These are phyloP conservation scores for Allobates femoralis DNA, from an alignment of 2,797 vertebrate genomes.

Conservation along the genomic window DNA sequence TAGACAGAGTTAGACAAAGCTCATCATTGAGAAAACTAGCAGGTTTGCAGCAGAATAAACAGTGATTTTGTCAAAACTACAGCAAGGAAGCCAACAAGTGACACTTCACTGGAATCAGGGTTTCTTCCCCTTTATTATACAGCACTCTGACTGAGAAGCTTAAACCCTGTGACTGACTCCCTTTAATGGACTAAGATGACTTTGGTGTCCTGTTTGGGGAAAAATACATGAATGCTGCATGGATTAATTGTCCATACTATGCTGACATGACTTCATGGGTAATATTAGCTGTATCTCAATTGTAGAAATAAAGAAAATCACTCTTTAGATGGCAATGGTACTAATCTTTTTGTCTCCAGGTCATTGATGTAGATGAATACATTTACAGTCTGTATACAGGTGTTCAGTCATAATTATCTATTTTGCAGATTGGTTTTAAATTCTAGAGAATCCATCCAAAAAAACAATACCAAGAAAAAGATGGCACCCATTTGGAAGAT, in stretches of 20 bases:
- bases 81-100: too few relatives aligned
- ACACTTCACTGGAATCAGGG: too few relatives aligned
- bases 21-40: too few relatives aligned
- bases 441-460: slow-evolving; percentile 67
- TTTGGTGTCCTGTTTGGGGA: background rate
- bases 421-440: slow-evolving; percentile 67
- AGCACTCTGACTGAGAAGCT: too few relatives aligned
- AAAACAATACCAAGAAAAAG: slow-evolving; percentile 75
- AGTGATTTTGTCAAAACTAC: too few relatives aligned
- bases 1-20: too few relatives aligned
- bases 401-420: background rate
- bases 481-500: slow-evolving; percentile 79
- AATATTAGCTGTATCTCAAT: too few relatives aligned
- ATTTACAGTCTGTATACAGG: background rate
- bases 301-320: background rate
- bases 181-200: background rate
- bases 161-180: too few relatives aligned
- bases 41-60: too few relatives aligned
- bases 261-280: background rate
- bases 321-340: background rate
- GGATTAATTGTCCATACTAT: background rate
- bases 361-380: background rate
- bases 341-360: background rate
- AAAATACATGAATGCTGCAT: background rate
- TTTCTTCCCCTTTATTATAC: too few relatives aligned